Evolutionary conservation across 2,888 invertebrate genomes (phyloP).

Genomic region (Lypha dubia): DNA sequence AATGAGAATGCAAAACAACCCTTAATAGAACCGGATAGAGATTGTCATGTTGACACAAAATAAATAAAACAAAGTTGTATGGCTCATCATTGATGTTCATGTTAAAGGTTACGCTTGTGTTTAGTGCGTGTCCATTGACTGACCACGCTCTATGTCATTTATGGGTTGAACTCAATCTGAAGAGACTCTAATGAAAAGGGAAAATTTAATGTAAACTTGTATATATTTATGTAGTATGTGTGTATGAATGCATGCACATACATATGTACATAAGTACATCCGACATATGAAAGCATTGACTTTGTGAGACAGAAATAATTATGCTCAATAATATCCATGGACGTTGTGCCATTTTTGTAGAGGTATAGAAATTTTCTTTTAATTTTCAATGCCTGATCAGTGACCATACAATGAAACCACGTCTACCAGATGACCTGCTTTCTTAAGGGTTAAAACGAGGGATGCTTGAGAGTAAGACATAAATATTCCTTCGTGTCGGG

Average conservation of each 20-base stretch:
- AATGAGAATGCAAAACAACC: constrained; percentile 10
- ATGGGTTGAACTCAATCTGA: constrained; percentile 45
- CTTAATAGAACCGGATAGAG: neutral
- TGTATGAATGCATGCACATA: neutral
- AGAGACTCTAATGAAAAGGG: neutral
- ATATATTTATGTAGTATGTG: too few species aligned
- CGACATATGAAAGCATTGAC: neutral
- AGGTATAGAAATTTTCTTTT: too few species aligned
- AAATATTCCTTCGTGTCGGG: too few species aligned
- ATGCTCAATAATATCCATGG: neutral
- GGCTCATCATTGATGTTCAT: constrained; percentile 51
- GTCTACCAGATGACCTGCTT: too few species aligned
- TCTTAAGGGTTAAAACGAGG: too few species aligned
- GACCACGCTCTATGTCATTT: constrained; percentile 52
- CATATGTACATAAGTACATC: neutral
- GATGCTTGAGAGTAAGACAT: too few species aligned
- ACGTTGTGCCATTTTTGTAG: too few species aligned
- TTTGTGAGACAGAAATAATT: too few species aligned
- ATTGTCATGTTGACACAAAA: constrained; percentile 60
- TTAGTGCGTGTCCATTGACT: constrained; percentile 78
- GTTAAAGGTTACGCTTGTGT: constrained; percentile 81
- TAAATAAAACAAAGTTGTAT: constrained; percentile 37
- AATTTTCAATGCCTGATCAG: too few species aligned
- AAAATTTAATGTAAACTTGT: too few species aligned
- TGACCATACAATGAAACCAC: too few species aligned